Evolutionary conservation across 2,797 vertebrate species (phyloP).

Genomic region (Hipposideros larvatus): DNA sequence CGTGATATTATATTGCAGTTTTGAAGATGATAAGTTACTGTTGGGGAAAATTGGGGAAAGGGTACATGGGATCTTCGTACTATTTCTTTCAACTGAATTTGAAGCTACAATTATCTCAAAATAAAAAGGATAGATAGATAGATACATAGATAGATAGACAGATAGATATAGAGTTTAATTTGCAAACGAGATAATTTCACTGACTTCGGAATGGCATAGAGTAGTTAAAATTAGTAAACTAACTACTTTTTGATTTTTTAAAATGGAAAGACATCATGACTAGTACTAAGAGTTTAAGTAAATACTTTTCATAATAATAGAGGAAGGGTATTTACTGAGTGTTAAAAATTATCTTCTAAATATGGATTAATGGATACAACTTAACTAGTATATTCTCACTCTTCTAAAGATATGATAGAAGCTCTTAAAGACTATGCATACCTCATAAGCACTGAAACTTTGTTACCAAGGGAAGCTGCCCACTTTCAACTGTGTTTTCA

Average conservation of each 20-base stretch:
- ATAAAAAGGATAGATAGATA: neutral
- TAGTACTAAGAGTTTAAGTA: neutral
- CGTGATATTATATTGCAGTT: neutral
- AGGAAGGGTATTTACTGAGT: neutral
- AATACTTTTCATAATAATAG: neutral
- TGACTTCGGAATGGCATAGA: neutral
- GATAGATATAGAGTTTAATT: neutral
- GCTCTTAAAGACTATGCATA: neutral
- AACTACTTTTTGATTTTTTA: neutral
- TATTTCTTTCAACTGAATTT: neutral
- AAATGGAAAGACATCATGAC: neutral
- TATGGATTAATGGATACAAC: neutral
- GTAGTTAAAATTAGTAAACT: neutral
- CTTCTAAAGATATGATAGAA: neutral
- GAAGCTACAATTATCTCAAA: neutral
- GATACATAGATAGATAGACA: too few relatives aligned
- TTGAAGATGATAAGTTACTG: neutral
- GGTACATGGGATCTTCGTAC: neutral
- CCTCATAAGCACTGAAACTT: neutral
- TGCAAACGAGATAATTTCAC: neutral
- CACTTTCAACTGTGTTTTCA: neutral
- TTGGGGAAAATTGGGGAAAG: neutral
- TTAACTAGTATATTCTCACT: neutral
- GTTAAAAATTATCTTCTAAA: neutral
- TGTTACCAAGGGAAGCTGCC: neutral